Conservation (phyloP, 2,888 invertebrate species). For the Dicranocentrus wangi region DNA sequence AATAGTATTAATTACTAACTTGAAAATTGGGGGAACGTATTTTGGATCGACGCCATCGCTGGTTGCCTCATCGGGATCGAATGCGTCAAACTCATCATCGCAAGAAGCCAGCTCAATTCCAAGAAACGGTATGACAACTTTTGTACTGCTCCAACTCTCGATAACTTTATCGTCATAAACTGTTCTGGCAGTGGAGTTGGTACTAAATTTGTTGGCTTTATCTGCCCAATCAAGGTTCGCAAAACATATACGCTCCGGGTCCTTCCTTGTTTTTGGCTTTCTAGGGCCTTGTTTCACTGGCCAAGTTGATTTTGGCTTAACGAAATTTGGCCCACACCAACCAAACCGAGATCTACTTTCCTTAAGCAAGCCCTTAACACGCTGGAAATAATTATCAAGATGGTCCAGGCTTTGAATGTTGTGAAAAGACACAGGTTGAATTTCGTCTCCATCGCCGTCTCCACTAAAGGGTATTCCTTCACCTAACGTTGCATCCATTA, state of each 20-base stretch:
- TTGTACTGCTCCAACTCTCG: constrained; percentile 62
- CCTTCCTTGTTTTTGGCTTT: constrained; percentile 53
- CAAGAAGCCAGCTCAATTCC: constrained; percentile 52
- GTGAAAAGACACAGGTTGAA: constrained; percentile 32
- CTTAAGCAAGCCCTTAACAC: constrained; percentile 41
- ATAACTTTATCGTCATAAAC: constrained; percentile 66
- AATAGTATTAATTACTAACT: constrained; percentile 29
- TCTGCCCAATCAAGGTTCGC: constrained; percentile 60
- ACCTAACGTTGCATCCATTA: constrained; percentile 40
- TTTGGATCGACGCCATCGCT: constrained; percentile 53
- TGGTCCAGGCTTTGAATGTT: constrained; percentile 38
- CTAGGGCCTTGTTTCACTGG: constrained; percentile 20
- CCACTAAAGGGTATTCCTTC: constrained; percentile 23
- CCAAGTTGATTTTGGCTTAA: constrained; percentile 55
- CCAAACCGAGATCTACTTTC: constrained; percentile 64
- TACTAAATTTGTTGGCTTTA: constrained; percentile 53
- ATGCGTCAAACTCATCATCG: constrained; percentile 58
- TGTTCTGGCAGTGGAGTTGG: constrained; percentile 35
- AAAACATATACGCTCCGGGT: constrained; percentile 46
- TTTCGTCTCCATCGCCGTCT: background rate
- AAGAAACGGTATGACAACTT: constrained; percentile 52
- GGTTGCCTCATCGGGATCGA: constrained; percentile 47
- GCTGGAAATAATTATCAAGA: constrained; percentile 46
- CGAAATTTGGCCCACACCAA: constrained; percentile 70
- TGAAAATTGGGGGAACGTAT: constrained; percentile 54